Conservation (phyloP, 2,888 invertebrate genomes). For the Oscheius onirici region DNA sequence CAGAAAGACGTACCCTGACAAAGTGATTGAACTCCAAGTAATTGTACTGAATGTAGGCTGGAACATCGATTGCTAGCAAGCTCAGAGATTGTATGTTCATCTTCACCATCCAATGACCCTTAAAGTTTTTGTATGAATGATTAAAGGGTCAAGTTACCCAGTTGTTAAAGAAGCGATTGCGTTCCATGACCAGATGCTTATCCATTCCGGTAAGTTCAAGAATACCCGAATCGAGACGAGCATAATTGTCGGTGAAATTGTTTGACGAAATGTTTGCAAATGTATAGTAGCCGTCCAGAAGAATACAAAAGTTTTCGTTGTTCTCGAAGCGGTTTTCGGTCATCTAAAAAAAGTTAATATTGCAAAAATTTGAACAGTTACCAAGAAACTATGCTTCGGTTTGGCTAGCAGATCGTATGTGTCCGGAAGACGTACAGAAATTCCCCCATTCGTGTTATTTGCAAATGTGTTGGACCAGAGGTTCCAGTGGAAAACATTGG, state of each 20-base stretch:
- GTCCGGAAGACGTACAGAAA: slow-evolving; percentile 85
- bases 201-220: slow-evolving; percentile 83
- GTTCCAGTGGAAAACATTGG: slow-evolving; percentile 95
- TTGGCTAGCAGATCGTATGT: slow-evolving; percentile 65
- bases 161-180: slow-evolving; percentile 68
- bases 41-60: slow-evolving; percentile 67
- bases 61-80: slow-evolving; percentile 43
- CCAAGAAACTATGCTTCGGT: slow-evolving; percentile 59
- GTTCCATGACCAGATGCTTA: slow-evolving; percentile 85
- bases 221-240: slow-evolving; percentile 80
- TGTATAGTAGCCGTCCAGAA: slow-evolving; percentile 92
- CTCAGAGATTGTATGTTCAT: slow-evolving; percentile 62
- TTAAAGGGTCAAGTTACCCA: too few species aligned
- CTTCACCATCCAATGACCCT: slow-evolving; percentile 68
- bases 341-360: slow-evolving; percentile 46
- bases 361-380: slow-evolving; percentile 22
- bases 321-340: slow-evolving; percentile 78
- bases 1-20: slow-evolving; percentile 36
- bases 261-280: slow-evolving; percentile 87
- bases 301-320: slow-evolving; percentile 85
- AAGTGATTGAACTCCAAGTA: slow-evolving; percentile 65
- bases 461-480: slow-evolving; percentile 77
- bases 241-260: slow-evolving; percentile 85
- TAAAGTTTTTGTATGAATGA: too few species aligned
- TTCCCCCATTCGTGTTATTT: slow-evolving; percentile 85